Evolutionary conservation across 2,888 invertebrate genomes (phyloP).

Genomic region (Idaea dimidiata): DNA sequence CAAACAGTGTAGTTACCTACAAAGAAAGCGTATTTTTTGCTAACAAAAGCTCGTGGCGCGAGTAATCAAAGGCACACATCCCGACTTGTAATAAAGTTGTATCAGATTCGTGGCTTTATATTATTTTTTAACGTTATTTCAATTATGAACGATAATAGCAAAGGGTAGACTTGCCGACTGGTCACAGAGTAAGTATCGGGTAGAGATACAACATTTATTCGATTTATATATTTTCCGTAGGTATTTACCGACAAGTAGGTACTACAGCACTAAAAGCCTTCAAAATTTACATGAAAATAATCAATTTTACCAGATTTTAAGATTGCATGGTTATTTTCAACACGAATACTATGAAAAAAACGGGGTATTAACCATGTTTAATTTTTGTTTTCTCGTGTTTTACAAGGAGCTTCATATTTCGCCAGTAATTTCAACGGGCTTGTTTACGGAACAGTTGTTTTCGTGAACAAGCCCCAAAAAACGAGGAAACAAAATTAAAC

Average conservation of each 20-base stretch:
- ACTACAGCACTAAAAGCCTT: too few species aligned
- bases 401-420: too few species aligned
- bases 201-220: constrained; percentile 7
- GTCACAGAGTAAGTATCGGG: constrained; percentile 37
- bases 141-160: constrained; percentile 64
- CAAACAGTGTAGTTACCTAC: not conserved
- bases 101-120: constrained; percentile 35
- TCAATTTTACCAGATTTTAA: too few species aligned
- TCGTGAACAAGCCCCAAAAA: too few species aligned
- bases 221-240: not conserved
- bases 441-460: too few species aligned
- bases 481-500: too few species aligned
- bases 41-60: constrained; percentile 27
- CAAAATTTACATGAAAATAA: too few species aligned
- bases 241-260: not conserved
- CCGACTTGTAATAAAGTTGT: constrained; percentile 57
- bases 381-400: too few species aligned
- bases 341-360: too few species aligned
- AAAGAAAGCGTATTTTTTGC: not conserved
- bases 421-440: too few species aligned
- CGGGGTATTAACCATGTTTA: too few species aligned
- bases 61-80: constrained; percentile 19
- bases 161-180: constrained; percentile 46
- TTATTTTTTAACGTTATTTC: constrained; percentile 57
- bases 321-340: too few species aligned